Evolutionary conservation across 2,888 invertebrate species (phyloP), one percentile per base, ranked within the genome.

Genomic region (Celastrina argiolus): DNA sequence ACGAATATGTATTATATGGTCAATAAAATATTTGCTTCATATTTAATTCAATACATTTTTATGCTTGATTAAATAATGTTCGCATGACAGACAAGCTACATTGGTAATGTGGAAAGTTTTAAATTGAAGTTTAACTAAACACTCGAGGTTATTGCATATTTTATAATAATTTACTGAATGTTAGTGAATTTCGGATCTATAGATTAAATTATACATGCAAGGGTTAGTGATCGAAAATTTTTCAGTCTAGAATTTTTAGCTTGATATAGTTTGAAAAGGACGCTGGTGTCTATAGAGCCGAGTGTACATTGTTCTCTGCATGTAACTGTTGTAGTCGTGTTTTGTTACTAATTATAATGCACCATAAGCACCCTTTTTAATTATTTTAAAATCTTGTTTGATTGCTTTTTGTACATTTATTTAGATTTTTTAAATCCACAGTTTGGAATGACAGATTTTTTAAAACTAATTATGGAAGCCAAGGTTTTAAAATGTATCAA

Each of bases 271-370:
- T 36, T 18, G 39, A 16, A 39, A 39, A 12, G 39, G 18, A 61
- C 14, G 39, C 22, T 36, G 39, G 39, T 26, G 18, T 56, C 14
- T 61, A 18, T 22, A 22, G 14, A 61, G 61, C 22, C 22, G 22
- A 36, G n/a, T 39, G 36, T 61, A 34, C 12, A 36, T 39, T 61
- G 28, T 61, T 39, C 10, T 59, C 16, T 39, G 61, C 61, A 61
- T 61, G 61, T 61, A 61, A 61, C 36, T 36, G 61, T 61, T 36
- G 61, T 36, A 36, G 18, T 12, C 22, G 22, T 36, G n/a, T 22
- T 61, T 61, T 36, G 34, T 59, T 61, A 61, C 61, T 61, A 61
- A 61, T 59, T 31, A 36, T 2, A 18, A 61, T 61, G 39, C 59
- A 59, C 59, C 34, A 34, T 31, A 16, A 59, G 31, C 16, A 34